These are phyloP conservation scores for Pseudachorutes palmiensis DNA, from an alignment of 1,140 invertebrate genomes.

Conservation along the genomic window DNA sequence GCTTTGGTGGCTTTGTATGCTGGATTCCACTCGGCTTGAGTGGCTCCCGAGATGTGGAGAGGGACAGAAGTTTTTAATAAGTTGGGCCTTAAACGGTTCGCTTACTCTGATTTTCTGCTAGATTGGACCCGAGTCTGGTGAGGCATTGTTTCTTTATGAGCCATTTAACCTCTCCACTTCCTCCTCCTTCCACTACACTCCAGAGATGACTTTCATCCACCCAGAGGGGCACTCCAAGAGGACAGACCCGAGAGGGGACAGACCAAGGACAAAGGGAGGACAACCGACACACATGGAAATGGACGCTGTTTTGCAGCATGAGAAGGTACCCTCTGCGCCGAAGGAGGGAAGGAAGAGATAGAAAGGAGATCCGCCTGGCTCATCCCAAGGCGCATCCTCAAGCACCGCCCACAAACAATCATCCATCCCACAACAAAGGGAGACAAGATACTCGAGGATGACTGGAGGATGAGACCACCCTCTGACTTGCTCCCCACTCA, in stretches of 20 bases:
- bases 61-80: slow-evolving; percentile 25
- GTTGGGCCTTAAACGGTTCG: slow-evolving; percentile 35
- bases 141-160: slow-evolving; percentile 38
- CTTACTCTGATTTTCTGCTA: slow-evolving; percentile 39
- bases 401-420: not conserved
- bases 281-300: no score
- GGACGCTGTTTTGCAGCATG: not conserved
- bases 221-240: not conserved
- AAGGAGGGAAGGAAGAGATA: slow-evolving; percentile 6
- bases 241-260: no score
- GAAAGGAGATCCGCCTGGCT: slow-evolving; percentile 2
- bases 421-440: no score
- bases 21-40: no score
- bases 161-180: slow-evolving; percentile 33
- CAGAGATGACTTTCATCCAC: not conserved
- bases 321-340: not conserved
- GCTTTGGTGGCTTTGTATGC: no score
- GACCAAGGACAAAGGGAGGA: no score
- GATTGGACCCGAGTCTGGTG: slow-evolving; percentile 32
- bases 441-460: no score
- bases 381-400: slow-evolving; percentile 2
- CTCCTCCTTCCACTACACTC: not conserved
- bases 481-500: no score
- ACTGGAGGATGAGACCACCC: no score
- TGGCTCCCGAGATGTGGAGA: not conserved